Evolutionary conservation across 2,888 invertebrate genomes (phyloP), one percentile per base, ranked within the genome.

Genomic region (Brenthis ino): DNA sequence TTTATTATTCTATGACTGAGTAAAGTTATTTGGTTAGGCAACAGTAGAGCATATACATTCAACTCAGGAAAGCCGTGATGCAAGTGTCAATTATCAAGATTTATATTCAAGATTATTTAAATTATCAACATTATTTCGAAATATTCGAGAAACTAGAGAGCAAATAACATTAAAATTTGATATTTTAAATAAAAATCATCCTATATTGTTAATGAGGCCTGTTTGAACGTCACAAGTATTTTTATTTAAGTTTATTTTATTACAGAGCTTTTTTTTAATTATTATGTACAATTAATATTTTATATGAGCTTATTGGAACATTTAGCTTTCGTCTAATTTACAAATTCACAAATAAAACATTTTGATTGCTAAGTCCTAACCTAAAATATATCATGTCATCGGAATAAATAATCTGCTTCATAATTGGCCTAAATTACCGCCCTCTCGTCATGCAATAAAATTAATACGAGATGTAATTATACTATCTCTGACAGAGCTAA

Each of bases 401-500:
- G 51, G 37, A 63, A 43, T 20, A 20, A 37, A 63, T 53, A 43
- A 53, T 63, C 51, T 43, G 13, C n/a, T 12, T 16, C 11, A 24
- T 47, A 60, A 60, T 53, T 60, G 66, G 28, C 53, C 50, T 48
- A 60, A 67, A 67, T 61, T 55, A 50, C 48, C 16, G 33, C 53
- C 54, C 33, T 55, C 55, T 55, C 14, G 54, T 47, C 55, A 54
- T 55, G 60, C 53, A 54, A 67, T 55, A 61, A 61, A 67, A 50
- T 54, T 55, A 53, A 63, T 54, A 51, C 14, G 24, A 37, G 33
- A 54, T 63, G 37, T 63, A 63, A 63, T 63, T 54, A 63, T 53
- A 20, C 63, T 63, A 63, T 63, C 53, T 53, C 53, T 54, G 12
- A 43, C 53, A 20, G n/a, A 48, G 55, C 58, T 54, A 67, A 70